A percentile compares a stretch with the other conserved stretches of the same genome.
Evolutionary conservation across 2,113 vertebrate species (phyloP).

Genomic region (Rhinogobius similis): DNA sequence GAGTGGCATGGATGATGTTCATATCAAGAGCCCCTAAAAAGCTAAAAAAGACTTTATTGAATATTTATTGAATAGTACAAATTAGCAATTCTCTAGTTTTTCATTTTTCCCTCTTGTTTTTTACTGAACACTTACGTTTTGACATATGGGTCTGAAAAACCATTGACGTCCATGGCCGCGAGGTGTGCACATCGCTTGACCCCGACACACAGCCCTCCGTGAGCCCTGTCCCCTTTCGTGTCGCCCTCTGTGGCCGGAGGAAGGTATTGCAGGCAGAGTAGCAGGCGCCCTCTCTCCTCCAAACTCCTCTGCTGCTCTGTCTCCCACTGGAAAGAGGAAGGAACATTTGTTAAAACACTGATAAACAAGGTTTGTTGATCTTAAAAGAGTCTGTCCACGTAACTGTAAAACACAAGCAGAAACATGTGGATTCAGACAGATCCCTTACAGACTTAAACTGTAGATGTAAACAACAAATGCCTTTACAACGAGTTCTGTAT

Average conservation of each 20-base stretch:
- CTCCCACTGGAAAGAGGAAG: constrained; percentile 76
- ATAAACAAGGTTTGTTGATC: neutral
- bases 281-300: constrained; percentile 85
- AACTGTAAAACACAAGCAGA: neutral
- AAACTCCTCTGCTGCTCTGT: constrained; percentile 82
- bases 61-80: too few relatives aligned
- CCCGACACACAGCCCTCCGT: constrained; percentile 84
- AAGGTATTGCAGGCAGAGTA: constrained; percentile 83
- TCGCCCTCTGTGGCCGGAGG: constrained; percentile 61
- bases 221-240: constrained; percentile 73
- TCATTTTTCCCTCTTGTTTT: too few relatives aligned
- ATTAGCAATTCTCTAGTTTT: too few relatives aligned
- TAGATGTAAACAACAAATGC: neutral
- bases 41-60: too few relatives aligned
- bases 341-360: neutral
- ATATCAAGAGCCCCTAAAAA: too few relatives aligned
- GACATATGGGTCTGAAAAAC: constrained; percentile 89
- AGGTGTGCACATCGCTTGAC: constrained; percentile 87
- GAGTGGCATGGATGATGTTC: too few relatives aligned
- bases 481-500: neutral
- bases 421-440: neutral
- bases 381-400: neutral
- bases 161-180: constrained; percentile 90
- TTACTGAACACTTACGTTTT: constrained; percentile 80
- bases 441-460: neutral